Evolutionary conservation across 2,797 vertebrate species (phyloP), one percentile per base, ranked within the genome.

Genomic region (Fundulus diaphanus): DNA sequence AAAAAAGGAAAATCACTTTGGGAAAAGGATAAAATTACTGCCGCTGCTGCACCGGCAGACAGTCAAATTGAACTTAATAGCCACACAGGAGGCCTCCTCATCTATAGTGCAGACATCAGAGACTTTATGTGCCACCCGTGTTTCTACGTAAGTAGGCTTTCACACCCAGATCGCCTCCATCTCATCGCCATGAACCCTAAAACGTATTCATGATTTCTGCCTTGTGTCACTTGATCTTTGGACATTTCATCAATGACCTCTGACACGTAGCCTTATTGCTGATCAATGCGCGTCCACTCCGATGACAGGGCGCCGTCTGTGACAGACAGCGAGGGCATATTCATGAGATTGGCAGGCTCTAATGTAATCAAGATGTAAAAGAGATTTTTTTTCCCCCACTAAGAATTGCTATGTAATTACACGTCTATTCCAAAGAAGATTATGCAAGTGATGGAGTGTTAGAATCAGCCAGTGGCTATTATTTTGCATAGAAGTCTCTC

Each of bases 291-390:
- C 78, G 82, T 87, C 67, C 81, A 59, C 63, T 78, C 59, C 42
- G 72, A 88, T 83, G 72, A 81, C 76, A 76, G 57, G 68, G 49
- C 0, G 5, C 77, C 52, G 52, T 73, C 82, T 73, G 57, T 61
- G 12, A 46, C 52, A 69, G 12, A 46, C 52, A 69, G 70, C 51
- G 27, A 48, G 75, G 89, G 67, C 67, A 86, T 90, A 91, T 85
- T 86, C 68, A 92, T 85, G 76, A 1, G 54, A 27, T 33, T 72
- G 77, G 79, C 72, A 68, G 76, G 65, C 74, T 73, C 54, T 80
- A 81, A 75, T 59, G 33, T 74, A 87, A 87, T 90, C 87, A 90
- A 44, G 74, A 84, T 77, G 76, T 77, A 70, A 78, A 85, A 79
- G 79, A 48, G 73, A 61, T 82, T 87, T 68, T 48, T 46, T 65